Evolutionary conservation across 2,113 vertebrate genomes (phyloP).

Genomic region (Oncorhynchus mykiss): DNA sequence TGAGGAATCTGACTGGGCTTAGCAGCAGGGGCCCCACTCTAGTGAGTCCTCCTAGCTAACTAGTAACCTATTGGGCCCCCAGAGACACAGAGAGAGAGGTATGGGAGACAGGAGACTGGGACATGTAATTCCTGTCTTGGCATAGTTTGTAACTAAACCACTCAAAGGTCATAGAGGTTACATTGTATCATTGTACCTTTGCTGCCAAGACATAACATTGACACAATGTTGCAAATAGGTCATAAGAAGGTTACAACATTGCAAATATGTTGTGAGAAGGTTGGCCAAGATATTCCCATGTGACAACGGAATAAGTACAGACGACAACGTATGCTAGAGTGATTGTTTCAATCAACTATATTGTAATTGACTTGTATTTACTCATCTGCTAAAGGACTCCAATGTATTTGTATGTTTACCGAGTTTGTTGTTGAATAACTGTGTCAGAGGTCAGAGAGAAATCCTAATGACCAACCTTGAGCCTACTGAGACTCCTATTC

Average conservation of each 20-base stretch:
- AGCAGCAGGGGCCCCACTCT: not conserved
- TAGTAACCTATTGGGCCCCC: slow-evolving; percentile 52
- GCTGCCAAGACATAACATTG: no score
- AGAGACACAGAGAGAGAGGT: slow-evolving; percentile 23
- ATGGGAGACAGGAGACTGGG: not conserved
- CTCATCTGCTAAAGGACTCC: not conserved
- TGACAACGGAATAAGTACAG: no score
- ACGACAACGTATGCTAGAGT: not conserved
- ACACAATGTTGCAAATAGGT: no score
- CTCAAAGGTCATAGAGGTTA: no score
- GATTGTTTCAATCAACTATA: not conserved
- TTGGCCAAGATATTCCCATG: no score
- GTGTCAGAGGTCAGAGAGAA: not conserved
- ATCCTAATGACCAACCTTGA: not conserved
- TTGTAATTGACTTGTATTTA: not conserved
- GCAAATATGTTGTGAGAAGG: no score
- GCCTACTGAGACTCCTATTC: not conserved
- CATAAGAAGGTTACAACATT: no score
- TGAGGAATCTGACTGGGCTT: slow-evolving; percentile 47
- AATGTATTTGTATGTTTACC: not conserved
- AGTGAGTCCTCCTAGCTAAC: slow-evolving; percentile 42
- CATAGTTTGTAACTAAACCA: no score
- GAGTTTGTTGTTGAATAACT: not conserved
- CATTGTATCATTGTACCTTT: no score
- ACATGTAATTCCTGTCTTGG: no score